Conservation (phyloP, 2,113 vertebrate species). For the Poeciliopsis occidentalis region DNA sequence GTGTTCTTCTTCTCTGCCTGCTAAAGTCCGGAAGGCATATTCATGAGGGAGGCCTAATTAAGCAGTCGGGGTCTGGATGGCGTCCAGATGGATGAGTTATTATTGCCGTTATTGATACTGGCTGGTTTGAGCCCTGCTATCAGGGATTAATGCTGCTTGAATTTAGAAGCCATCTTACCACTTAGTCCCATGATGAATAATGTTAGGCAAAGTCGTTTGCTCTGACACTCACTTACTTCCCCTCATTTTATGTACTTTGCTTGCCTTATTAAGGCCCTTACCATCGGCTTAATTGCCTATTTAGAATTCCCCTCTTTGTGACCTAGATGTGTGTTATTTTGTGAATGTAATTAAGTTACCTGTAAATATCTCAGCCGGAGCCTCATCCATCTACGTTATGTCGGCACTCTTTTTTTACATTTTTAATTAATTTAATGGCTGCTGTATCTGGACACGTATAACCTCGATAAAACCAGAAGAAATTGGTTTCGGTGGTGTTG, state of each 20-base stretch:
- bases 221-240: slow-evolving; percentile 77
- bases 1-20: slow-evolving; percentile 48
- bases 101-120: slow-evolving; percentile 80
- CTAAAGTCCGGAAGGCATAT: slow-evolving; percentile 73
- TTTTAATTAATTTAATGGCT: slow-evolving; percentile 79
- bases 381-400: slow-evolving; percentile 75
- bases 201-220: slow-evolving; percentile 77
- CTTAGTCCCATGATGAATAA: slow-evolving; percentile 81
- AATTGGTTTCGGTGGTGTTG: slow-evolving; percentile 30
- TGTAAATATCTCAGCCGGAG: slow-evolving; percentile 76
- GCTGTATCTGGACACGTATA: slow-evolving; percentile 67
- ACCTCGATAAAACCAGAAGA: slow-evolving; percentile 59
- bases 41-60: slow-evolving; percentile 80
- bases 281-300: slow-evolving; percentile 80
- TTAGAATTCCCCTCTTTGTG: slow-evolving; percentile 80
- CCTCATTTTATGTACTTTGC: slow-evolving; percentile 77
- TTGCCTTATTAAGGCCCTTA: slow-evolving; percentile 80
- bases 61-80: slow-evolving; percentile 72
- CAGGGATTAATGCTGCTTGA: slow-evolving; percentile 80
- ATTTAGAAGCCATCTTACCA: slow-evolving; percentile 78
- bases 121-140: slow-evolving; percentile 76
- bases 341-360: slow-evolving; percentile 81
- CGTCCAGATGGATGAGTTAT: slow-evolving; percentile 81
- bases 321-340: slow-evolving; percentile 83
- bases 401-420: slow-evolving; percentile 50